A percentile compares a stretch with the other conserved stretches of the same genome.
Conservation (phyloP, 2,797 vertebrate species). For the Gymnoscopelus microlampas region DNA sequence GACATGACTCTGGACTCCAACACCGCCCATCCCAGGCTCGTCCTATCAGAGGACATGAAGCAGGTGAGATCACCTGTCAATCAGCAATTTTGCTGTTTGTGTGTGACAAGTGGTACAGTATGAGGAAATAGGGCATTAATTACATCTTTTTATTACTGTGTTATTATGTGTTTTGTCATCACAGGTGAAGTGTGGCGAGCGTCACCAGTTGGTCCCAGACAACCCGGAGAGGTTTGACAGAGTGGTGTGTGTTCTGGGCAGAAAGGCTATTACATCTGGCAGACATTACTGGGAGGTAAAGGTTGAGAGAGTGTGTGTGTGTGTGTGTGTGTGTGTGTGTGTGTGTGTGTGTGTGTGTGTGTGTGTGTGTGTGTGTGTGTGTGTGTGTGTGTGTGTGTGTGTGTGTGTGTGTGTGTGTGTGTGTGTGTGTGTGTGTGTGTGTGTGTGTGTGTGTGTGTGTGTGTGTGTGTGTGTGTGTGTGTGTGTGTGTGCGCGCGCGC, state of each 20-base stretch:
- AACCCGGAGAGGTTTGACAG: constrained; percentile 78
- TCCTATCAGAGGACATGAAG: constrained; percentile 80
- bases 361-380: neutral
- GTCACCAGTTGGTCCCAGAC: constrained; percentile 67
- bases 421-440: neutral
- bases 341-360: neutral
- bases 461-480: no score
- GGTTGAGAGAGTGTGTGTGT: neutral
- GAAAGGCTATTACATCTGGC: constrained; percentile 74
- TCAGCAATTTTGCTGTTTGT: neutral
- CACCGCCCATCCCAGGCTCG: constrained; percentile 82
- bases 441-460: no score
- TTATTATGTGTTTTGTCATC: neutral
- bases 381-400: no score
- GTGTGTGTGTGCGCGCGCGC: no score
- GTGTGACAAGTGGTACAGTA: no score
- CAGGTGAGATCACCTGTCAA: constrained; percentile 62
- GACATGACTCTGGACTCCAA: constrained; percentile 80
- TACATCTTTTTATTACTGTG: no score
- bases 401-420: no score
- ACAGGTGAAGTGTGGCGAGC: constrained; percentile 71
- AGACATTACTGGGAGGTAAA: constrained; percentile 84
- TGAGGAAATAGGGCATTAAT: no score
- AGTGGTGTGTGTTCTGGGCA: constrained; percentile 82
- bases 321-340: neutral